phyloP scores from a whole-genome alignment of 2,888 invertebrate genomes.

The Melanostoma mellinum region DNA sequence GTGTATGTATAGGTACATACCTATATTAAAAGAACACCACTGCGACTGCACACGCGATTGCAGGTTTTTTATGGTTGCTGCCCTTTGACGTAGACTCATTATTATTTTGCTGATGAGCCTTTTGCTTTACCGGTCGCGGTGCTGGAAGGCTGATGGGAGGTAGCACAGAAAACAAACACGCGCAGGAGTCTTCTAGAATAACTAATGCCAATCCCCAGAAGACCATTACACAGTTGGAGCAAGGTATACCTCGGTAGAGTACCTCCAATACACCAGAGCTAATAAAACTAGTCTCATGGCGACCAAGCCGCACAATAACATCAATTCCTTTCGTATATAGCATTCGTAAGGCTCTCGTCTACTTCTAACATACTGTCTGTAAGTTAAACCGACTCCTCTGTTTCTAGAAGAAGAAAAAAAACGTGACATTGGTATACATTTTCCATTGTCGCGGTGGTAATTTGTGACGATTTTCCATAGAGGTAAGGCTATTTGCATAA shows the following conservation, averaged over 20 bases:
- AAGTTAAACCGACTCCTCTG: slow-evolving; percentile 15
- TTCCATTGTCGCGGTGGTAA: slow-evolving; percentile 58
- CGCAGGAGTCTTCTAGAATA: slow-evolving; percentile 60
- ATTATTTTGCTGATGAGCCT: slow-evolving; percentile 62
- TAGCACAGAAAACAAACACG: not conserved
- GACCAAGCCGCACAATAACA: slow-evolving; percentile 38
- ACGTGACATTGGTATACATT: slow-evolving; percentile 69
- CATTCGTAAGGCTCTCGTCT: slow-evolving; percentile 20
- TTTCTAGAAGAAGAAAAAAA: slow-evolving; percentile 32
- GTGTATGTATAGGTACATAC: not conserved
- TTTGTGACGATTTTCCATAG: slow-evolving; percentile 68
- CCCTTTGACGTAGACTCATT: slow-evolving; percentile 69
- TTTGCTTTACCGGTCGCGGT: slow-evolving; percentile 60
- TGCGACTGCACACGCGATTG: slow-evolving; percentile 47
- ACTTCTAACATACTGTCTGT: not conserved
- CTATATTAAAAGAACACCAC: slow-evolving; percentile 22
- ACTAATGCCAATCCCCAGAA: slow-evolving; percentile 57
- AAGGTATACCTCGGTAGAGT: not conserved
- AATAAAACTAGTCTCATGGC: slow-evolving; percentile 51
- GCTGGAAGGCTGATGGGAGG: slow-evolving; percentile 15
- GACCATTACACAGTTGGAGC: slow-evolving; percentile 23
- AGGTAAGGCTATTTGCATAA: slow-evolving; percentile 68
- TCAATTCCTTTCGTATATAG: slow-evolving; percentile 14
- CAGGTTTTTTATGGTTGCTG: slow-evolving; percentile 45
- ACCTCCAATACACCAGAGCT: slow-evolving; percentile 21